Conservation (phyloP, 35 echinoderm and acorn worm genomes). For the Lytechinus pictus region DNA sequence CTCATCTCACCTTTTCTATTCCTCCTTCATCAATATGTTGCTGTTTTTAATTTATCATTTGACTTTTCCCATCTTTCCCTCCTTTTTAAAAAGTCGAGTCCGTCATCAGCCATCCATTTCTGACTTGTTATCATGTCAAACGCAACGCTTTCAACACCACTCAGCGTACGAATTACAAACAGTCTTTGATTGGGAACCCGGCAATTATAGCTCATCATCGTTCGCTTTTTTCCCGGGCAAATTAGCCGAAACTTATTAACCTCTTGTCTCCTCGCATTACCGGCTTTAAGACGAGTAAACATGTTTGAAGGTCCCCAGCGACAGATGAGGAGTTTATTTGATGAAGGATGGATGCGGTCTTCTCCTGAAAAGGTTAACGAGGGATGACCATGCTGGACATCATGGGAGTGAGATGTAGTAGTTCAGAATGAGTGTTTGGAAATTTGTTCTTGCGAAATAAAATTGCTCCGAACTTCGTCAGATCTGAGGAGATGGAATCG, state of each 20-base stretch:
- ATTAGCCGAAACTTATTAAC: slow-evolving; percentile 18
- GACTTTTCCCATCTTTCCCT: background rate
- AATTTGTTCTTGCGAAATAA: too few species aligned
- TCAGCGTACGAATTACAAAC: slow-evolving; percentile 37
- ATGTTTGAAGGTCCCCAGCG: slow-evolving; percentile 13
- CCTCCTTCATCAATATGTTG: background rate
- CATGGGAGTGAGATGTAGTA: background rate
- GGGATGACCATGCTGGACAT: background rate
- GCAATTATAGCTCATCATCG: slow-evolving; percentile 39
- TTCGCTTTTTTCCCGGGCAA: slow-evolving; percentile 23
- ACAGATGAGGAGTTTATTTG: slow-evolving; percentile 3
- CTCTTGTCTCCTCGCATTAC: slow-evolving; percentile 35
- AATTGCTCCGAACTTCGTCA: too few species aligned
- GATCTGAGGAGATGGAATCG: too few species aligned
- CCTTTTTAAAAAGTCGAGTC: background rate
- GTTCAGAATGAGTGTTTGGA: background rate
- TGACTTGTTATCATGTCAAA: slow-evolving; percentile 26
- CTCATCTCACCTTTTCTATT: background rate
- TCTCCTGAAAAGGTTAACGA: background rate
- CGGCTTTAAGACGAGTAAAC: slow-evolving; percentile 31
- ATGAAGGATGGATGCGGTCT: background rate
- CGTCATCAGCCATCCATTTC: background rate
- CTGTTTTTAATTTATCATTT: background rate
- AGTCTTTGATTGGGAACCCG: slow-evolving; percentile 37
- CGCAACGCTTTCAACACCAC: slow-evolving; percentile 5